Conservation (phyloP, 1,140 invertebrate genomes). For the Sweltsa coloradensis region DNA sequence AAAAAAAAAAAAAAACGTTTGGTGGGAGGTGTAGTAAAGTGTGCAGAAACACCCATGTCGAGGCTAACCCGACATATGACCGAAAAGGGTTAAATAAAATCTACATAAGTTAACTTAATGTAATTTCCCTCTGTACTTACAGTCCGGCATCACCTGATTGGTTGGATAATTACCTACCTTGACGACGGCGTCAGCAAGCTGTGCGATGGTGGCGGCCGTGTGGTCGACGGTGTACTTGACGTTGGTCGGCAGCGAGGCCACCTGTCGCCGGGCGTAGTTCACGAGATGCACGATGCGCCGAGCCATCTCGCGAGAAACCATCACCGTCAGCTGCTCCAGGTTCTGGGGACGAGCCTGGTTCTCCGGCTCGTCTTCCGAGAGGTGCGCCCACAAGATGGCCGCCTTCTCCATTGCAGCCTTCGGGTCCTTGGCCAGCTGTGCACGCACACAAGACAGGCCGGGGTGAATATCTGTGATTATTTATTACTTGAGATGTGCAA, state of each 20-base stretch:
- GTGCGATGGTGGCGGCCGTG: background rate
- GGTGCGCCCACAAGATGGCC: constrained; percentile 49
- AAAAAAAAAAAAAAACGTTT: too few relatives aligned
- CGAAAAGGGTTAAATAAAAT: too few relatives aligned
- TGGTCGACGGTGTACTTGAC: background rate
- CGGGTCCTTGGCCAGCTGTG: constrained; percentile 62
- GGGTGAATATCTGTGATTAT: too few relatives aligned
- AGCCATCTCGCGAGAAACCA: constrained; percentile 58
- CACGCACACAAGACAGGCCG: too few relatives aligned
- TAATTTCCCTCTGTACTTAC: background rate
- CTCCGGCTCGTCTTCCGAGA: constrained; percentile 65
- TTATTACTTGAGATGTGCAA: too few relatives aligned
- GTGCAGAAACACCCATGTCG: too few relatives aligned
- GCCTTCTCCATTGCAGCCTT: constrained; percentile 58
- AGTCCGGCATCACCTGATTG: background rate
- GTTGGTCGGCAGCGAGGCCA: background rate
- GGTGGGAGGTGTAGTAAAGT: too few relatives aligned
- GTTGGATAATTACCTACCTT: background rate
- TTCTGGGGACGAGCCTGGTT: constrained; percentile 66
- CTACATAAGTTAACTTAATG: background rate
- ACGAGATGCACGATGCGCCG: constrained; percentile 60
- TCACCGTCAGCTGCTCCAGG: constrained; percentile 57
- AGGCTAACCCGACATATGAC: too few relatives aligned
- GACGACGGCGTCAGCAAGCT: background rate
- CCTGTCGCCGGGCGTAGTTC: constrained; percentile 39